Percentiles rank a stretch among this genome's conserved stretches.
Conservation (phyloP, 2,888 invertebrate genomes). For the Luperina nickerlii region DNA sequence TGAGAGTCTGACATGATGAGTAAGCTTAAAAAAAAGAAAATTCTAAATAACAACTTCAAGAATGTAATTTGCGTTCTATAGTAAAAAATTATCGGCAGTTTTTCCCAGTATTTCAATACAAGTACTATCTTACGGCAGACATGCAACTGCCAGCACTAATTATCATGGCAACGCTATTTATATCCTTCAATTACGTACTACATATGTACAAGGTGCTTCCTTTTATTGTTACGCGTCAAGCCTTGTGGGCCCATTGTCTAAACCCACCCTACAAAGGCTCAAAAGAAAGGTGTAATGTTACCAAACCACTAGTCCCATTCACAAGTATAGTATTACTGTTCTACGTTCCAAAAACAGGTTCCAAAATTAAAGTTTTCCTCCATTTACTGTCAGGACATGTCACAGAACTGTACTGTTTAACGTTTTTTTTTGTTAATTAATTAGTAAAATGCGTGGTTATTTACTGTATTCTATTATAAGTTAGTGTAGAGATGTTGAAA, state of each 20-base stretch:
- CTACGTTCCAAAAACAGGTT: slow-evolving; percentile 77
- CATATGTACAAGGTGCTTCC: slow-evolving; percentile 68
- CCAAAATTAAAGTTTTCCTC: slow-evolving; percentile 69
- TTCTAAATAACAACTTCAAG: slow-evolving; percentile 14
- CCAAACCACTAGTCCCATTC: slow-evolving; percentile 63
- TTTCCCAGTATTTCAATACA: slow-evolving; percentile 41
- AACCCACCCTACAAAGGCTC: slow-evolving; percentile 69
- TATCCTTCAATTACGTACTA: slow-evolving; percentile 66
- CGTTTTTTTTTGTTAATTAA: slow-evolving; percentile 50
- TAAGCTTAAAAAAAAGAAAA: background rate
- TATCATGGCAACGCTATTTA: slow-evolving; percentile 69
- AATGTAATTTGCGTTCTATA: slow-evolving; percentile 9
- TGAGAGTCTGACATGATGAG: background rate
- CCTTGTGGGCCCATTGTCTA: slow-evolving; percentile 74
- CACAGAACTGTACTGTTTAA: slow-evolving; percentile 59
- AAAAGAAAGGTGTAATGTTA: slow-evolving; percentile 77
- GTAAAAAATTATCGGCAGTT: slow-evolving; percentile 21
- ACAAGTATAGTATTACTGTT: slow-evolving; percentile 63
- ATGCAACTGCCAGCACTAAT: slow-evolving; percentile 62
- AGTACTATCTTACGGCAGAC: slow-evolving; percentile 48
- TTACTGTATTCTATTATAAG: slow-evolving; percentile 63
- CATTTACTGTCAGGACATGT: slow-evolving; percentile 76
- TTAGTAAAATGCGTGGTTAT: slow-evolving; percentile 67
- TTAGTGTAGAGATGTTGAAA: slow-evolving; percentile 83
- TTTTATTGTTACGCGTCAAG: slow-evolving; percentile 65